Evolutionary conservation across 2,888 invertebrate species (phyloP).

Genomic region (Bedellia somnulentella): DNA sequence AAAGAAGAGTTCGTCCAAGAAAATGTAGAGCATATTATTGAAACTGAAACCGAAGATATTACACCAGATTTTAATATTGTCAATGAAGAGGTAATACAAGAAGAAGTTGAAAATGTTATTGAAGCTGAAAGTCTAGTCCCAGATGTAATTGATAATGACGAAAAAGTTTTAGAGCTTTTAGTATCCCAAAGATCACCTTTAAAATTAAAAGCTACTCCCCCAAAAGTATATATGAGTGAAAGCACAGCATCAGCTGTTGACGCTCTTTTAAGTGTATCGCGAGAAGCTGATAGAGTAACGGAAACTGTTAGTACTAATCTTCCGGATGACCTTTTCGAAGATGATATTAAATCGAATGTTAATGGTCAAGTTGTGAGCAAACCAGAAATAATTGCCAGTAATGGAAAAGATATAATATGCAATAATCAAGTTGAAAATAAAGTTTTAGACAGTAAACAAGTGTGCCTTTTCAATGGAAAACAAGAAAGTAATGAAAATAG

Average conservation of each 20-base stretch:
- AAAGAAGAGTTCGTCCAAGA: neutral
- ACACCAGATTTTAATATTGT: neutral
- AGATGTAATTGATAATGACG: neutral
- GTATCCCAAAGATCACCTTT: neutral
- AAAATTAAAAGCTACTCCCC: neutral
- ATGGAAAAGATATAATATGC: neutral
- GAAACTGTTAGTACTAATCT: slow-evolving; percentile 38
- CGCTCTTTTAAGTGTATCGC: slow-evolving; percentile 42
- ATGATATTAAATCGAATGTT: slow-evolving; percentile 22
- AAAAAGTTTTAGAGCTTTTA: neutral
- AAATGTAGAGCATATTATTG: neutral
- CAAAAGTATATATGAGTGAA: slow-evolving; percentile 27
- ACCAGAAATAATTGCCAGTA: neutral
- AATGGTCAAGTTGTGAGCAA: slow-evolving; percentile 14
- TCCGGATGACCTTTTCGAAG: slow-evolving; percentile 50
- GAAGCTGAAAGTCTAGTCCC: too few species aligned
- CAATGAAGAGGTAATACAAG: neutral
- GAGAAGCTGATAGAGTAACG: slow-evolving; percentile 43
- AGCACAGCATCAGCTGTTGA: slow-evolving; percentile 50
- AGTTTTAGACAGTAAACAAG: neutral
- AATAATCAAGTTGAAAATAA: neutral
- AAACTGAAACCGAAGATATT: neutral
- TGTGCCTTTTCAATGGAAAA: neutral
- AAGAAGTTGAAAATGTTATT: neutral
- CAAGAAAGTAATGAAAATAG: neutral